Percentiles rank a stretch among this genome's conserved stretches.
phyloP scores from a whole-genome alignment of 2,888 invertebrate genomes.

The Cyrtodaria siliqua region DNA sequence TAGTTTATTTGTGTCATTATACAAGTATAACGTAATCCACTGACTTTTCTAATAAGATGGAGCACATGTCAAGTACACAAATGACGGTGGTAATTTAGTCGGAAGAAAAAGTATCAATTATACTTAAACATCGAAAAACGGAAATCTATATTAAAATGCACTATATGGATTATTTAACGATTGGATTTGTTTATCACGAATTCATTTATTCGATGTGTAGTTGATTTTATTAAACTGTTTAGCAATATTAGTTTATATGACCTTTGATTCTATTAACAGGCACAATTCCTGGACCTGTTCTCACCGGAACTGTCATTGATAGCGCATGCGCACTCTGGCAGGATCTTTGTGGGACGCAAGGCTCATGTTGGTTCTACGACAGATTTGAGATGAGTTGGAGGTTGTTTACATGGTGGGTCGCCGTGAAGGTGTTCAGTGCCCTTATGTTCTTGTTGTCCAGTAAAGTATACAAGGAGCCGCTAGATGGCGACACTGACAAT shows the following conservation, averaged over 20 bases:
- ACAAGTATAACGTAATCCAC: too few relatives aligned
- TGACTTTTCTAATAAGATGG: too few relatives aligned
- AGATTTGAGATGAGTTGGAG: slow-evolving; percentile 87
- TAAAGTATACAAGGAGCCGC: slow-evolving; percentile 87
- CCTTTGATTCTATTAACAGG: too few relatives aligned
- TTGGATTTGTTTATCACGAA: not conserved
- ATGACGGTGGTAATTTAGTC: too few relatives aligned
- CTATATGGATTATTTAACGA: too few relatives aligned
- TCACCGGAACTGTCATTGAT: slow-evolving; percentile 91
- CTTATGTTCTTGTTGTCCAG: slow-evolving; percentile 89
- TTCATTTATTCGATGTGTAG: not conserved
- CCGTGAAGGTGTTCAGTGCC: slow-evolving; percentile 60
- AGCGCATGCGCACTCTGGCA: slow-evolving; percentile 90
- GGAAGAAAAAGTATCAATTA: too few relatives aligned
- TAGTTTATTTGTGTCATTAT: too few relatives aligned
- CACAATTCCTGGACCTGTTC: slow-evolving; percentile 89
- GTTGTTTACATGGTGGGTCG: slow-evolving; percentile 64
- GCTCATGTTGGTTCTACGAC: slow-evolving; percentile 91
- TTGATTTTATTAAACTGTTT: not conserved
- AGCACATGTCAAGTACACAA: too few relatives aligned
- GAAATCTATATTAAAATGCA: too few relatives aligned
- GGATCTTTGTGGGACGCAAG: slow-evolving; percentile 88
- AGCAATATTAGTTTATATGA: not conserved
- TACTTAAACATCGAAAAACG: too few relatives aligned
- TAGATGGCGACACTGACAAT: not conserved